Conservation (phyloP, 23 tunicate species). For the Phallusia fumigata region DNA sequence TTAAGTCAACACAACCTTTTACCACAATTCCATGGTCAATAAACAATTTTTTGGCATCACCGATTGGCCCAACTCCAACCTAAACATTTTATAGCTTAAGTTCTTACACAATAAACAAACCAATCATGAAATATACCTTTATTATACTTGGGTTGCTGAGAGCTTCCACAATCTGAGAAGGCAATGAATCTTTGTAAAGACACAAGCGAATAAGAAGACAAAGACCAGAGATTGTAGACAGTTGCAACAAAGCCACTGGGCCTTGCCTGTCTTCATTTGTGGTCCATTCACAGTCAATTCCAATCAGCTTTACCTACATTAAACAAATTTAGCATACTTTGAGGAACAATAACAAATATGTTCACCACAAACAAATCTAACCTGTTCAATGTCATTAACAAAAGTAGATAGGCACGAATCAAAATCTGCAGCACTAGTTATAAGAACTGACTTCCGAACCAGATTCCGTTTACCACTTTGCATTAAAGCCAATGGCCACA, state of each 20-base stretch:
- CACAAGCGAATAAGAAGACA: constrained; percentile 54
- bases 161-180: constrained; percentile 24
- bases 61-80: constrained; percentile 87
- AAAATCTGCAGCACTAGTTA: background rate
- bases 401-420: background rate
- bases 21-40: constrained; percentile 53
- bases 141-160: constrained; percentile 42
- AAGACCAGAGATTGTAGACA: constrained; percentile 47
- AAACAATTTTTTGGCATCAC: constrained; percentile 70
- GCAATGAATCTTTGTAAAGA: constrained; percentile 28
- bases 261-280: constrained; percentile 8
- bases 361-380: background rate
- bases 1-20: constrained; percentile 80
- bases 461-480: background rate
- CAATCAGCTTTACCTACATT: constrained; percentile 62
- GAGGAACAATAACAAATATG: background rate
- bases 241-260: constrained; percentile 83
- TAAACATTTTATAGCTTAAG: background rate
- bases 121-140: constrained; percentile 65
- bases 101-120: too few species aligned
- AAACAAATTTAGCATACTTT: too few species aligned
- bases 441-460: background rate
- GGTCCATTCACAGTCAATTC: constrained; percentile 96
- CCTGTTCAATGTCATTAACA: constrained; percentile 3
- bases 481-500: constrained; percentile 6